Evolutionary conservation across 2,888 invertebrate species (phyloP), one percentile per base, ranked within the genome.

Genomic region (Stegana nigrithorax): DNA sequence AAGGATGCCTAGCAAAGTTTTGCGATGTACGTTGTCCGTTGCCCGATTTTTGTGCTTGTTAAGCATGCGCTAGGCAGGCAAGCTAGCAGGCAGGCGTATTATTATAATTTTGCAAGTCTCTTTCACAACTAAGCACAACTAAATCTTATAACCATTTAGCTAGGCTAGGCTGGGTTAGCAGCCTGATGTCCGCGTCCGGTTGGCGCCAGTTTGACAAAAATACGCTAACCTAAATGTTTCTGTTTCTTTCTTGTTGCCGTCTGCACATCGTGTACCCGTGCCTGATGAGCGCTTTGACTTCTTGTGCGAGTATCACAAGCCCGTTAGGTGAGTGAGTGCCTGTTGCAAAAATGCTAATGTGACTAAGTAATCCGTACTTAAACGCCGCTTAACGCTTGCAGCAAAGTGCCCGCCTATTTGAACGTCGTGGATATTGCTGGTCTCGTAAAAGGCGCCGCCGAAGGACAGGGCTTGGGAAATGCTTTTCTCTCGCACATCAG

Each of bases 381-480:
- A 23, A 26, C 7, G 19, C 21, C 27, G 61, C 23, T n/a, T n/a
- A 17, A 21, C 14, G 17, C 55, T 66, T 89, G n/a, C 86, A 98
- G 97, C 86, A 97, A 97, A 89, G 98, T 99, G 32, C 98, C 99
- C 12, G 99, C 98, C 0, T 99, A 93, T 86, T 87, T 99, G 69
- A 98, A 97, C 85, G 94, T 99, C 29, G 96, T 97, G 27, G 99
- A 99, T 85, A 99, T 99, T 78, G 99, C 99, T 60, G 99, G 99
- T 8, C 87, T 99, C 69, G 99, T 99, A 36, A 95, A 97, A 81
- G 99, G 98, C 27, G 99, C 99, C 2, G 94, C 97, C 3, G 97
- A 98, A 84, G 99, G 99, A 0, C 79, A 76, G 62, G 81, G 99
- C 1, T 88, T 99, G 61, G 99, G 99, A 80, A 99, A 99, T 86